Conservation (phyloP, 2,113 vertebrate genomes). For the Labrus mixtus region DNA sequence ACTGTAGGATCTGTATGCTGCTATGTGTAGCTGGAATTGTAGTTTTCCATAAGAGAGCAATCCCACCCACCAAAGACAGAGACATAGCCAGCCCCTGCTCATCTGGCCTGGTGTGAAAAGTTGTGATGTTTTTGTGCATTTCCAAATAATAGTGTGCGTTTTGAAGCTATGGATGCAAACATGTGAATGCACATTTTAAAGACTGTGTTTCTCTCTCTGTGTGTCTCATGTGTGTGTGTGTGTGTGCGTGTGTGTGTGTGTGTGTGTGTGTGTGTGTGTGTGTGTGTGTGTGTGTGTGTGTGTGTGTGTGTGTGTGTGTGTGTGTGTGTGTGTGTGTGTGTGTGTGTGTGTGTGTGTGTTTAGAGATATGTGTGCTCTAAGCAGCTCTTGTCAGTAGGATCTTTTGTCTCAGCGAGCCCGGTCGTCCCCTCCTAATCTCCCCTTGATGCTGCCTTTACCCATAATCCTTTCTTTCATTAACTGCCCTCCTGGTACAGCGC, state of each 20-base stretch:
- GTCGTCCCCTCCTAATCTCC: constrained; percentile 80
- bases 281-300: constrained; percentile 14
- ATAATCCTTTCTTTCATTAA: constrained; percentile 87
- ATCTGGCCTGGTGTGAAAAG: constrained; percentile 13
- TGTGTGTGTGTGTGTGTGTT: constrained; percentile 56
- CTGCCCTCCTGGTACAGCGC: constrained; percentile 79
- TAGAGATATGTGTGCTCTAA: constrained; percentile 63
- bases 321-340: constrained; percentile 12
- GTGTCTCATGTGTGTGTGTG: constrained; percentile 10
- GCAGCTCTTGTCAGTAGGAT: constrained; percentile 77
- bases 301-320: constrained; percentile 9
- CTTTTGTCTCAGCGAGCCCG: constrained; percentile 81
- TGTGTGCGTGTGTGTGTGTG: constrained; percentile 11
- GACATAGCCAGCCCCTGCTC: constrained; percentile 1
- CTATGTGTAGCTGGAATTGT: constrained; percentile 44
- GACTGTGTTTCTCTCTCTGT: constrained; percentile 3
- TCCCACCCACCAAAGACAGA: not conserved
- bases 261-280: constrained; percentile 54
- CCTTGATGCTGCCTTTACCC: constrained; percentile 82
- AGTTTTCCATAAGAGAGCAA: constrained; percentile 50
- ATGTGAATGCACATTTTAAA: constrained; percentile 32
- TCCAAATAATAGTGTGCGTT: constrained; percentile 16
- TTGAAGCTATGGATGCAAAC: constrained; percentile 25
- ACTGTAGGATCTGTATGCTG: constrained; percentile 40
- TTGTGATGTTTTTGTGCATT: constrained; percentile 6